A percentile compares a stretch with the other conserved stretches of the same genome.
Conservation (phyloP, 2,888 invertebrate genomes). For the Synanthedon formicaeformis region DNA sequence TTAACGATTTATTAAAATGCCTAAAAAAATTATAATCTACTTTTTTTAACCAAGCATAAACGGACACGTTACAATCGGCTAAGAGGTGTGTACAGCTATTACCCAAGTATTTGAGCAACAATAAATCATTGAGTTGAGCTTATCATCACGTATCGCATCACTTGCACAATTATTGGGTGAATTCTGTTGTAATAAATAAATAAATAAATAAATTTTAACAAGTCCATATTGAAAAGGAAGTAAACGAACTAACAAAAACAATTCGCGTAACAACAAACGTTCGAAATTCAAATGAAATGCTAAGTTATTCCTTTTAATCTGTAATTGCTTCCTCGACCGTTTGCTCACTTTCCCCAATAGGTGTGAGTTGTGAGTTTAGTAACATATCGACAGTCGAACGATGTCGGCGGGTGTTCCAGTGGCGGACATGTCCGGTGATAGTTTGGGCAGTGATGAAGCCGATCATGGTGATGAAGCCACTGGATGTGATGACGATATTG, state of each 20-base stretch:
- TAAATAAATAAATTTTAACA: no score
- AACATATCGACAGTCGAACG: slow-evolving; percentile 17
- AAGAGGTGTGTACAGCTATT: no score
- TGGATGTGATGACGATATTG: slow-evolving; percentile 12
- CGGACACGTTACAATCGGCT: no score
- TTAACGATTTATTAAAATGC: no score
- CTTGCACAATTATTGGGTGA: not conserved
- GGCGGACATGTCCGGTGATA: slow-evolving; percentile 46
- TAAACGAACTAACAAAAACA: not conserved
- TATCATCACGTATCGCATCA: not conserved
- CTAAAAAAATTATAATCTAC: no score
- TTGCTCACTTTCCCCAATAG: slow-evolving; percentile 5
- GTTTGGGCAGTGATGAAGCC: slow-evolving; percentile 28
- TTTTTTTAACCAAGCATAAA: no score
- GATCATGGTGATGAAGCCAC: not conserved
- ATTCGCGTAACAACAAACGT: slow-evolving; percentile 5
- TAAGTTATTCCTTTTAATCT: slow-evolving; percentile 16
- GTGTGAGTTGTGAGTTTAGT: slow-evolving; percentile 13
- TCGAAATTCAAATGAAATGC: slow-evolving; percentile 13
- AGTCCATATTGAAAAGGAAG: not conserved
- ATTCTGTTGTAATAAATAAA: no score
- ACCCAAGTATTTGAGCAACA: not conserved
- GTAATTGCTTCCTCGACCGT: slow-evolving; percentile 23
- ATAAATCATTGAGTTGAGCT: not conserved
- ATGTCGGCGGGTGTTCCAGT: slow-evolving; percentile 11